Evolutionary conservation across 2,797 vertebrate species (phyloP), one percentile per base, ranked within the genome.

Genomic region (Esox masquinongy): DNA sequence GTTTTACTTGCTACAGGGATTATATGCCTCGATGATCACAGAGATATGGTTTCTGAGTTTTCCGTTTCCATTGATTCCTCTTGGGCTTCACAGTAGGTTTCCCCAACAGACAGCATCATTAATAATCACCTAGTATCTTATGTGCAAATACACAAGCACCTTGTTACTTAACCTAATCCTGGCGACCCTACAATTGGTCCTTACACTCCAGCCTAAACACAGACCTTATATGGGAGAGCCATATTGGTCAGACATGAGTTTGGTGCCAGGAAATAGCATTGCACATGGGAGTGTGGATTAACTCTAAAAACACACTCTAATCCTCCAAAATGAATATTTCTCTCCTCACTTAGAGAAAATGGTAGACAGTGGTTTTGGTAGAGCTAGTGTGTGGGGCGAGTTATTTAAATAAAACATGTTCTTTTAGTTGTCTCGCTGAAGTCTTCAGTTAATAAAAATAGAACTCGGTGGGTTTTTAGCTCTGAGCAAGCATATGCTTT

Each of bases 261-360:
- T 77, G 82, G 73, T 72, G 74, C 80, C 82, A 81, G 78, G 53
- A 83, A 82, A 74, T 47, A 26, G 56, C 49, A 75, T 79, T 76
- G 74, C 75, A 69, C 80, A 79, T 81, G 76, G 77, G 80, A 84
- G 76, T 77, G 79, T 82, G 80, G 84, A 85, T 85, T 88, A 86
- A 84, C 73, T 79, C 67, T 78, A 66, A 85, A 86, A 87, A 81
- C 72, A 76, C 68, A 50, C 70, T 67, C 15, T 81, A 89, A 87
- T 85, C 79, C 82, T n/a, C 75, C 70, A 74, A 73, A 75, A 79
- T 79, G 70, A 75, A 69, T 73, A 74, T 76, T 73, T 77, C 64
- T 67, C 64, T 67, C 64, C 31, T 8, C 31, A 31, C 31, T 34
- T 17, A 36, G 64, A 67, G 31, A 7, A 67, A 17, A 67, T 67